Evolutionary conservation across 2,888 invertebrate genomes (phyloP), one percentile per base, ranked within the genome.

Genomic region (Phyllotreta cruciferae): DNA sequence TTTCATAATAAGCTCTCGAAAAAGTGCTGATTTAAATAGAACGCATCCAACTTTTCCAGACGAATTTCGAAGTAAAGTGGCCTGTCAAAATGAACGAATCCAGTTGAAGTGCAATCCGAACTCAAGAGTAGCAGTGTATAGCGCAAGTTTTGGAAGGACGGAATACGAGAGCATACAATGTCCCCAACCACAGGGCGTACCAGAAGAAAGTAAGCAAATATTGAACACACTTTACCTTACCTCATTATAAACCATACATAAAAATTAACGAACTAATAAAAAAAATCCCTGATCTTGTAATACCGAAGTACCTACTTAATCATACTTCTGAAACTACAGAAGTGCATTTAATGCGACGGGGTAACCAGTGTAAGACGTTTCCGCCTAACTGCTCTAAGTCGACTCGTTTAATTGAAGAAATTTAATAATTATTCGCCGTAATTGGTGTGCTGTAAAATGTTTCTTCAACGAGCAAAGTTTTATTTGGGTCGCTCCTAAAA

Each of bases 61-160:
- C 82, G 94, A 95, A 81, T 97, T 97, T 83, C 88, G 93, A 68
- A 95, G 94, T 81, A 93, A 94, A 85, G 90, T 94, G 76, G 94
- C 94, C 69, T 98, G 97, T 82, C 93, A 96, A 81, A 93, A 94
- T 79, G 93, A 95, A 77, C 88, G 91, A 74, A 88, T 96, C 77
- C 90, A 91, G 78, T 85, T 98, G 77, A 88, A 90, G 78, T 97
- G 97, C 83, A 90, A 91, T 82, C 91, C 92, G 53, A 91, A 92
- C 80, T 90, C 91, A 8, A 86, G 96, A 76, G 90, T 98, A 56
- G 96, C 95, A 58, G 90, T 98, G 77, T 96, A 93, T 83, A 94
- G 94, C 45, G 96, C 96, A 39, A 90, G 91, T 81, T 97, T 93
- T 79, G 96, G 96, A 5, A 87, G 95, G 70, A 93, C 93, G 0